These are phyloP conservation scores for Mormyrus hasselquistii DNA, from an alignment of 2,797 vertebrate species.

Conservation along the genomic window DNA sequence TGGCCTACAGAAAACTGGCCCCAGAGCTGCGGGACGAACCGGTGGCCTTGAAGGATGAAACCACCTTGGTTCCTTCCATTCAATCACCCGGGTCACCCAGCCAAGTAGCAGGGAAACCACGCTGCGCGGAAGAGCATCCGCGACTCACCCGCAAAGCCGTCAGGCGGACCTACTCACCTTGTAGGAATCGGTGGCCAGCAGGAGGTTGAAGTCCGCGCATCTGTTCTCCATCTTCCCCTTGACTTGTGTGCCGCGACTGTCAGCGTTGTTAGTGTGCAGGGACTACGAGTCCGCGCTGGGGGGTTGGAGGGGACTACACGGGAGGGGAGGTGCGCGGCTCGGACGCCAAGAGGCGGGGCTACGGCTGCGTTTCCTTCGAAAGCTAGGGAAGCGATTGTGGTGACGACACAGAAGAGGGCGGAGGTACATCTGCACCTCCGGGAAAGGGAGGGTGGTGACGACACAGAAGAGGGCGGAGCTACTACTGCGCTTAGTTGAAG, in stretches of 20 bases:
- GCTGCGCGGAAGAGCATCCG: neutral
- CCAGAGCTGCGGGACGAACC: conserved; percentile 26
- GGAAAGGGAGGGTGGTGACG: neutral
- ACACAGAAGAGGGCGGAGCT: neutral
- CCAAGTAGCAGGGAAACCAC: neutral
- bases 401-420: neutral
- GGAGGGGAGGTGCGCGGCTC: neutral
- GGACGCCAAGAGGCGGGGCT: neutral
- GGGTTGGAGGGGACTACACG: conserved; percentile 16
- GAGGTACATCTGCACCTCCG: neutral
- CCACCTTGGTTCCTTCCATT: conserved; percentile 56
- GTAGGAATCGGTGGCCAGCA: conserved; percentile 90
- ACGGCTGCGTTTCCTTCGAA: neutral
- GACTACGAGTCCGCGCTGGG: neutral
- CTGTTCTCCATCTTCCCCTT: conserved; percentile 77
- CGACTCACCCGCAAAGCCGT: neutral
- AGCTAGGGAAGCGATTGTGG: neutral
- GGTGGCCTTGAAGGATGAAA: conserved; percentile 62
- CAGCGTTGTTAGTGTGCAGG: conserved; percentile 42
- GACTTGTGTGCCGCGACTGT: conserved; percentile 51
- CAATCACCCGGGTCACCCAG: conserved; percentile 4
- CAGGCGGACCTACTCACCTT: conserved; percentile 64
- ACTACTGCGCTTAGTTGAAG: neutral
- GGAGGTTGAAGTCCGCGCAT: conserved; percentile 79
- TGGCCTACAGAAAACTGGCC: neutral